Percentiles rank a stretch among this genome's conserved stretches.
Conservation (phyloP, 2,113 vertebrate species). For the Suncus etruscus region DNA sequence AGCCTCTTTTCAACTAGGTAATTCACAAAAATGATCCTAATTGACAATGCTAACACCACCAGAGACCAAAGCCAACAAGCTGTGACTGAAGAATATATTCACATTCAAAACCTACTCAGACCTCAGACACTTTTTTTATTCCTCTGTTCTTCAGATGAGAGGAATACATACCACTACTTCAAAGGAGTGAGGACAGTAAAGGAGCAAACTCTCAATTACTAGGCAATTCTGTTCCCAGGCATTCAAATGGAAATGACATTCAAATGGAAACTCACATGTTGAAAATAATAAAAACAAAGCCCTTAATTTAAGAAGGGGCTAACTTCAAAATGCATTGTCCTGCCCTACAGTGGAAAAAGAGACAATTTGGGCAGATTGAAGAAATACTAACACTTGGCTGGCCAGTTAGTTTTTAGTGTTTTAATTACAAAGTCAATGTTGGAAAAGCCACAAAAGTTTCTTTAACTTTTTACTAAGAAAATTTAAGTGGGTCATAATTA, state of each 20-base stretch:
- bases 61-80: not conserved
- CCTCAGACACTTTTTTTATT: too few species aligned
- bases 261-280: not conserved
- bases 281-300: slow-evolving; percentile 13
- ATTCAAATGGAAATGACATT: not conserved
- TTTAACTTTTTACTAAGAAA: not conserved
- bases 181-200: not conserved
- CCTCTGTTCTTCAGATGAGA: not conserved
- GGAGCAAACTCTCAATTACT: not conserved
- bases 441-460: not conserved
- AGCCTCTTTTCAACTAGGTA: not conserved
- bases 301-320: slow-evolving; percentile 1
- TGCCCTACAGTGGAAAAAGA: not conserved
- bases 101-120: too few species aligned
- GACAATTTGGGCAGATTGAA: not conserved
- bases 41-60: not conserved
- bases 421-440: not conserved
- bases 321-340: not conserved
- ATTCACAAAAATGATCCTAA: not conserved
- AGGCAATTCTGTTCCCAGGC: not conserved
- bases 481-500: slow-evolving; percentile 5
- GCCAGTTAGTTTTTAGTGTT: too few species aligned
- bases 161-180: not conserved
- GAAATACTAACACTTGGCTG: too few species aligned
- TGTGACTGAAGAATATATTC: not conserved